These are phyloP conservation scores for Salvelinus alpinus DNA, from an alignment of 2,113 vertebrate species.

Conservation along the genomic window DNA sequence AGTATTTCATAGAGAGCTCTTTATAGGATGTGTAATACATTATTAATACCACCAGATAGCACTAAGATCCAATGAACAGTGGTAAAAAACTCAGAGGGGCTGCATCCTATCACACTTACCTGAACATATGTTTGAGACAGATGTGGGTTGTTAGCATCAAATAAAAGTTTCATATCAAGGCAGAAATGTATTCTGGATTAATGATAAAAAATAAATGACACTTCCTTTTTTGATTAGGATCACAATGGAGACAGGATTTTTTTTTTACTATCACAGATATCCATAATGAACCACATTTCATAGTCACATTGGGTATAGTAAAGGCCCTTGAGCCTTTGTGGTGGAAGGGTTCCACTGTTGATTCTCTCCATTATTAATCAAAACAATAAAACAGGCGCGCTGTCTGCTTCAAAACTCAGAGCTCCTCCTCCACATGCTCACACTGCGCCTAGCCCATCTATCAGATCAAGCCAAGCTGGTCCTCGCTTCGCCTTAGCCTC, in stretches of 20 bases:
- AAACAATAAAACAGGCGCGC: background rate
- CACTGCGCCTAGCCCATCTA: conserved; percentile 34
- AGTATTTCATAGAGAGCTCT: background rate
- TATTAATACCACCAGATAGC: conserved; percentile 54
- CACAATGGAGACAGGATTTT: too few relatives aligned
- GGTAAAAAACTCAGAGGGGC: background rate
- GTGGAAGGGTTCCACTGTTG: conserved; percentile 1
- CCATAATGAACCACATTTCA: background rate
- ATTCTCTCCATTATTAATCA: background rate
- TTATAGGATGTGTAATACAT: background rate
- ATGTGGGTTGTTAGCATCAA: background rate
- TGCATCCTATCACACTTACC: background rate
- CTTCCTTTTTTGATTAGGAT: too few relatives aligned
- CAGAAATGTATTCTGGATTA: background rate
- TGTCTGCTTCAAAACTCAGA: conserved; percentile 12
- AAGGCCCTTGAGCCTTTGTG: conserved; percentile 6
- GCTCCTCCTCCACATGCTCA: background rate
- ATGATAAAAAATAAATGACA: background rate
- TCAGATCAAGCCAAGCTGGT: conserved; percentile 51
- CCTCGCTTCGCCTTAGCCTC: conserved; percentile 5
- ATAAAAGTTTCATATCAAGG: background rate
- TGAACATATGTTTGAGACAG: background rate
- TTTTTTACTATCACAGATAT: background rate
- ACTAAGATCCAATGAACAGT: background rate
- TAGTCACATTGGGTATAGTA: background rate